Percentiles rank a stretch among this genome's conserved stretches.
Conservation (phyloP, 2,797 vertebrate genomes). For the Esox masquinongy region DNA sequence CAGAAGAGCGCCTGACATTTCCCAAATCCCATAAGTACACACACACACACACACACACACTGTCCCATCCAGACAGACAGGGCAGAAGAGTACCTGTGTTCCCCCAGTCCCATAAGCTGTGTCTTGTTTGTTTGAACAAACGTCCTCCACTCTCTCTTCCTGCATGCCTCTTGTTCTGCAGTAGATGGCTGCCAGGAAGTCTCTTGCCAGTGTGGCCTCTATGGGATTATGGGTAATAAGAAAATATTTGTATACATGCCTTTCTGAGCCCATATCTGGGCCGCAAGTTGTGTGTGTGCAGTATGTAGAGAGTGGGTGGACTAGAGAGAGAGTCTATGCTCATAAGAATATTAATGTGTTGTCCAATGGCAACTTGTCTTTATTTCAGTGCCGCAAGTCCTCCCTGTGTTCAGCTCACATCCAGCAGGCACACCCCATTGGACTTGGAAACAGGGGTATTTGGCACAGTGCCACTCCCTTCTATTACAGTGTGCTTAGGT, state of each 20-base stretch:
- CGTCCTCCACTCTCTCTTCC: not conserved
- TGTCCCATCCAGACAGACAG: not conserved
- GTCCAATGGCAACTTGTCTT: not conserved
- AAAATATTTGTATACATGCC: slow-evolving; percentile 22
- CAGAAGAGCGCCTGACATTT: too few species aligned
- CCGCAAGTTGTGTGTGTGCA: slow-evolving; percentile 7
- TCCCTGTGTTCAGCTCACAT: not conserved
- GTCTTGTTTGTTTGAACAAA: slow-evolving; percentile 8
- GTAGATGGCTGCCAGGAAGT: slow-evolving; percentile 11
- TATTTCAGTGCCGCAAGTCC: not conserved
- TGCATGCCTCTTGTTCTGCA: not conserved
- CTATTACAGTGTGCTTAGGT: too few species aligned
- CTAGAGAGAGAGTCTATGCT: not conserved
- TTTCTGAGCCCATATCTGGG: not conserved
- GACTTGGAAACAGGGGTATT: too few species aligned
- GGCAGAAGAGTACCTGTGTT: not conserved
- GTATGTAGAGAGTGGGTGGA: not conserved
- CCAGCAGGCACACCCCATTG: not conserved
- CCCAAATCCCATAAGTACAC: not conserved
- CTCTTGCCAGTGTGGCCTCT: slow-evolving; percentile 10
- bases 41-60: slow-evolving; percentile 6
- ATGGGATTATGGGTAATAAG: slow-evolving; percentile 11
- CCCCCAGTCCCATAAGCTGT: slow-evolving; percentile 8
- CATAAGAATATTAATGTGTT: not conserved
- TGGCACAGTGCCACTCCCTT: too few species aligned